Base-by-base conservation (phyloP, 2,113 vertebrate genomes). In the Rhinolophus sinicus region DNA sequence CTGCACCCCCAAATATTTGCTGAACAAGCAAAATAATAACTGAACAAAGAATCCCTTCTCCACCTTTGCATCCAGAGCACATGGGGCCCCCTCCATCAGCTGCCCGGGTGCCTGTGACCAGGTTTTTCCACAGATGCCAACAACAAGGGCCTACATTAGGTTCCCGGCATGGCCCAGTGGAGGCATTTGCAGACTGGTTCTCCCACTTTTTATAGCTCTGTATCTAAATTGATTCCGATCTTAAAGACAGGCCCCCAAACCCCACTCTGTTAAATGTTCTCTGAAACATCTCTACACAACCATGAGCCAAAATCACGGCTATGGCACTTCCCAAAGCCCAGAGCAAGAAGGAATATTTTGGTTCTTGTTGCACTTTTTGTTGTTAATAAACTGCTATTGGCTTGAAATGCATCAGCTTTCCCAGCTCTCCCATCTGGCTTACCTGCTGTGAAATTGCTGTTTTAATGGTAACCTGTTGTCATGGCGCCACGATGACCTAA, bases 401-500 rank as follows among this genome's bases (percentile, higher is more conserved):
- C 58, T 64, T n/a, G 2, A 76, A 54, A 3, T 0, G 11, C 11
- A 35, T 50, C 44, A 0, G 19, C 21, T 7, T 16, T 21, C 33
- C 21, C 10, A 1, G 0, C n/a, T 22, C 54, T 70, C 67, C 26
- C 0, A 0, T 6, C 69, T 21, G 65, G 72, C 40, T 24, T 26
- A 12, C 88, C 38, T 58, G 3, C 87, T 82, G 75, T 38, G 70
- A 52, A 40, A 73, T n/a, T 18, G 80, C 93, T n/a, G 8, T 70
- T 76, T 33, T 28, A 54, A 52, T 3, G 69, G 69, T 44, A 11
- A 19, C 22, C 1, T 9, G 16, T 38, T 92, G 52, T 9, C 47
- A 67, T 60, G 7, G 1, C 3, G 14, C 28, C 30, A 0, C 3
- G 11, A 2, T 3, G 15, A 6, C 28, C 22, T 15, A 35, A 19